phyloP scores from a whole-genome alignment of 2,888 invertebrate species.

The Eurytoma californica region DNA sequence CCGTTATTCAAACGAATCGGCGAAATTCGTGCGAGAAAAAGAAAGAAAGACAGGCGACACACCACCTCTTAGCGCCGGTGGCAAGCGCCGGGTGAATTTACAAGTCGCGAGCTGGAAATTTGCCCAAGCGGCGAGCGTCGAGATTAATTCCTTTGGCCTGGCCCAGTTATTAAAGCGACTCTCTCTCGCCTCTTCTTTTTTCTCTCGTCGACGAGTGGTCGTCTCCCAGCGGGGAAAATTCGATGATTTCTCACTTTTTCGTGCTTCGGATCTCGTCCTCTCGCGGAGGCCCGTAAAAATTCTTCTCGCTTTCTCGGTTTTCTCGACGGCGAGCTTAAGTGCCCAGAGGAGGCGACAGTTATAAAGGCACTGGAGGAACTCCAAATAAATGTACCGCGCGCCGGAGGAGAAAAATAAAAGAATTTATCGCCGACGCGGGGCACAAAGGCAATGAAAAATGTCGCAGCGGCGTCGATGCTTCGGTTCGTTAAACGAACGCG shows the following conservation, averaged over 20 bases:
- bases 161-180: slow-evolving; percentile 6
- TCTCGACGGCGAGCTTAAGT: neutral
- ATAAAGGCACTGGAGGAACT: too few species aligned
- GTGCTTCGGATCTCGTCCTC: neutral
- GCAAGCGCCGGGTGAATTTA: neutral
- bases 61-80: neutral
- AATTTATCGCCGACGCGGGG: neutral
- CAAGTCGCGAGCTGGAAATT: neutral
- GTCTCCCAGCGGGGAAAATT: neutral
- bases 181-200: neutral
- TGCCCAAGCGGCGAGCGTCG: neutral
- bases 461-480: neutral
- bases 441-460: neutral
- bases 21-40: neutral
- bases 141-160: neutral
- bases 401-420: too few species aligned
- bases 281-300: neutral
- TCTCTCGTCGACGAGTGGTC: neutral
- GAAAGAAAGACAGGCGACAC: neutral
- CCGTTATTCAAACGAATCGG: too few species aligned
- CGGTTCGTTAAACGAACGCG: neutral
- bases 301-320: neutral
- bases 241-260: neutral
- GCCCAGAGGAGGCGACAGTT: too few species aligned
- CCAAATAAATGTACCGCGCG: too few species aligned